Base-by-base conservation (phyloP, 2,113 vertebrate genomes). In the Xiphias gladius region DNA sequence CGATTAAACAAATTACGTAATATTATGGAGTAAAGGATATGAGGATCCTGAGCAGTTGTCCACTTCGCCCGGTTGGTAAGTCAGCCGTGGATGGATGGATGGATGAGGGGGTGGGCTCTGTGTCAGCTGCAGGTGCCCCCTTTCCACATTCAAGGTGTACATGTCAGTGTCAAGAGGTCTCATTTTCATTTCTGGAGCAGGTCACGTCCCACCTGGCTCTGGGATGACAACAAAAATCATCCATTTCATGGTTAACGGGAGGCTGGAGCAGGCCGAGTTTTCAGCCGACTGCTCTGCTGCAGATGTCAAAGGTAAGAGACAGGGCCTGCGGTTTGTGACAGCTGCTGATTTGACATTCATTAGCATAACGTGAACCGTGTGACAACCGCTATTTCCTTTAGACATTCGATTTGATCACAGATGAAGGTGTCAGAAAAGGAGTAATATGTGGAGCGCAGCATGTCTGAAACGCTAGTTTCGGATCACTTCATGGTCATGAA, bases 221-320 rank as follows among this genome's bases (percentile, higher is more conserved):
- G 55, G 46, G 76, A 93, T 92, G 87, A 59, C 89, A 13, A 76
- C 76, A n/a, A 94, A 88, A 82, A 86, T 81, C 10, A 92, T 93
- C 22, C 86, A 94, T 46, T 94, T 94, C 54, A 80, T 65, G 59
- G 85, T 92, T 0, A 89, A 94, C 12, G 93, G 91, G 65, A 80
- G 84, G 68, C 85, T 82, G 39, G 88, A 94, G 69, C 81, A 61
- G 8, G 92, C 93, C 0, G 93, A 95, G 82, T 87, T 93, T 9
- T 46, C 43, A 26, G 12, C 43, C 13, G 80, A 92, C 63, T 90
- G 86, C 80, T 84, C 93, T 1, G 83, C 83, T 30, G 82, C 91
- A 16, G 92, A 94, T 0, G 84, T 93, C 28, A 94, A 92, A 94
- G 86, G 93, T 93, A 30, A 73, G 71, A 30, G 10, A 5, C 14